phyloP scores from a whole-genome alignment of 2,888 invertebrate genomes.

The Druceiella hillmani region DNA sequence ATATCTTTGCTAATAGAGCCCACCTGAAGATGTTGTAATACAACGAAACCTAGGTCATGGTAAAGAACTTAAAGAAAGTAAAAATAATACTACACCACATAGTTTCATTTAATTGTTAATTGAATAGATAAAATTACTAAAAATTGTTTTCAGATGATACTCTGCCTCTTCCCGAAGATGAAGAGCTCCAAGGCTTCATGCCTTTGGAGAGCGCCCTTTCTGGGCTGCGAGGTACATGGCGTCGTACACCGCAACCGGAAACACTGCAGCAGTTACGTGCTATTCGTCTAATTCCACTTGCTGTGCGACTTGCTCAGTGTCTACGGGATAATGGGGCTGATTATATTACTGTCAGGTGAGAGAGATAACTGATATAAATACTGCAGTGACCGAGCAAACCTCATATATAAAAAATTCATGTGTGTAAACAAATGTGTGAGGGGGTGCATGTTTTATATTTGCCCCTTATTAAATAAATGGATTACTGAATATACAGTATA shows the following conservation, averaged over 20 bases:
- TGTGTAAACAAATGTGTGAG: no score
- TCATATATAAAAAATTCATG: no score
- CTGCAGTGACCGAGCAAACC: no score
- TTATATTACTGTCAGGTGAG: conserved; percentile 22
- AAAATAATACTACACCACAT: no score
- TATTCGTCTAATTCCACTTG: conserved; percentile 32
- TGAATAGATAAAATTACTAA: conserved; percentile 7
- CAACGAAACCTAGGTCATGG: no score
- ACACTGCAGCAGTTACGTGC: conserved; percentile 31
- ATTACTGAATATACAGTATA: no score
- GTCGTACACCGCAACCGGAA: conserved; percentile 5
- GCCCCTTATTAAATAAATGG: no score
- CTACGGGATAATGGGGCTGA: conserved; percentile 26
- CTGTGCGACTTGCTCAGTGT: conserved; percentile 30
- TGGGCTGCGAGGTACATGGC: conserved; percentile 49
- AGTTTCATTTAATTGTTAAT: not conserved
- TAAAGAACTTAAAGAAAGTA: no score
- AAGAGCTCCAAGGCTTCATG: conserved; percentile 72
- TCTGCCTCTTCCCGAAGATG: conserved; percentile 72
- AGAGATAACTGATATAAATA: no score
- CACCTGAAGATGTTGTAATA: no score
- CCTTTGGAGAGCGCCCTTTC: conserved; percentile 60
- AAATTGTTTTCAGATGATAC: conserved; percentile 50
- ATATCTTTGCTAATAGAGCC: no score
- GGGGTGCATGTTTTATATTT: no score